Percentiles rank a stretch among this genome's conserved stretches.
Evolutionary conservation across 2,888 invertebrate species (phyloP).

Genomic region (Philaethria dido): DNA sequence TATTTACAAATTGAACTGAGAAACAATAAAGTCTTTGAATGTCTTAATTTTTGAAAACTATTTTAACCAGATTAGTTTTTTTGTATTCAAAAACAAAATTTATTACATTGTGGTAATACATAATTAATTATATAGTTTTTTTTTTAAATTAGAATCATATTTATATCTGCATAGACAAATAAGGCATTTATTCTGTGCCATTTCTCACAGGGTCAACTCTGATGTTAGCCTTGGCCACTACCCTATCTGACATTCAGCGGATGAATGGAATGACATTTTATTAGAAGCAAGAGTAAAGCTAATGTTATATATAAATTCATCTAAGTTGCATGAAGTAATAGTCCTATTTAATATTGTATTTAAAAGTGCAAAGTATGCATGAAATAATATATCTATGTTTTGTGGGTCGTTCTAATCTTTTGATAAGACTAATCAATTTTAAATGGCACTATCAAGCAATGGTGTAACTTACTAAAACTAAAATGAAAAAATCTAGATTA

Average conservation of each 20-base stretch:
- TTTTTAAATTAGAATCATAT: too few species aligned
- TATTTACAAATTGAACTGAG: too few species aligned
- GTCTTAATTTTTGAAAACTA: too few species aligned
- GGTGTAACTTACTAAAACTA: background rate
- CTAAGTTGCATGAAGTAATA: background rate
- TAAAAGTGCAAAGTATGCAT: conserved; percentile 1
- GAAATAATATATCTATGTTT: background rate
- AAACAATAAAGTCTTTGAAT: too few species aligned
- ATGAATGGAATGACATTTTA: background rate
- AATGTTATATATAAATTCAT: background rate
- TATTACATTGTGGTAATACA: too few species aligned
- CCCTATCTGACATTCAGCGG: background rate
- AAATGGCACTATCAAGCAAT: conserved; percentile 15
- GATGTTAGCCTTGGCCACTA: background rate
- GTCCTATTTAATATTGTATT: background rate
- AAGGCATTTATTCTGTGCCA: too few species aligned
- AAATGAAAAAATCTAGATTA: background rate
- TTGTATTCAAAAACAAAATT: too few species aligned
- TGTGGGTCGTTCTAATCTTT: background rate
- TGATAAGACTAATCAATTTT: conserved; percentile 21
- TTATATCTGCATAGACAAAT: too few species aligned
- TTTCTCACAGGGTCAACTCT: background rate
- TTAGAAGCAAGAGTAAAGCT: background rate
- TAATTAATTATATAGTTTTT: too few species aligned
- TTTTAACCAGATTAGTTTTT: too few species aligned